Evolutionary conservation across 2,888 invertebrate species (phyloP).

Genomic region (Dichetophora obliterata): DNA sequence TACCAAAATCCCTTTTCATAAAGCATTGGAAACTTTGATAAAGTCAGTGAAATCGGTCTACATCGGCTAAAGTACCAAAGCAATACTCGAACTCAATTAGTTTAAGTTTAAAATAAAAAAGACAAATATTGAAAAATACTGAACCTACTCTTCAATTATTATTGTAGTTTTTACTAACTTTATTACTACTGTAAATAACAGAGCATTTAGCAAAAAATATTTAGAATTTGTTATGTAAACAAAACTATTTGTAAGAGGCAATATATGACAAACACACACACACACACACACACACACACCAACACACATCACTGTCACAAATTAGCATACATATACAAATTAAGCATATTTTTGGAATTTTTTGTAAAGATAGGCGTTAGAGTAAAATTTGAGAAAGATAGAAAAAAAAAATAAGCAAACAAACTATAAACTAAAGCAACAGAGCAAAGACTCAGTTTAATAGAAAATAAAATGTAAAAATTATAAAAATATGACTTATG

Average conservation of each 20-base stretch:
- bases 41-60: conserved; percentile 15
- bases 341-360: conserved; percentile 51
- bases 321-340: conserved; percentile 27
- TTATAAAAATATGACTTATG: neutral
- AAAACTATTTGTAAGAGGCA: conserved; percentile 33
- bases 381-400: neutral
- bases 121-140: conserved; percentile 44
- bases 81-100: conserved; percentile 66
- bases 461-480: neutral
- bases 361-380: conserved; percentile 49
- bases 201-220: neutral
- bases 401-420: neutral
- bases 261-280: neutral
- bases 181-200: conserved; percentile 26
- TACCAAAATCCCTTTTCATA: neutral
- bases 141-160: conserved; percentile 53
- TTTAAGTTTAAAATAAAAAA: neutral
- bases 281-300: conserved; percentile 28
- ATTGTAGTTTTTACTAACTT: conserved; percentile 23
- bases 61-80: conserved; percentile 70
- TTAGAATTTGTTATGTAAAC: neutral
- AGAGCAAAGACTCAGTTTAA: neutral
- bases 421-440: neutral
- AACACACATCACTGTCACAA: conserved; percentile 13
- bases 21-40: conserved; percentile 29